phyloP scores from a whole-genome alignment of 2,797 vertebrate species.

The Lutjanus argentimaculatus region DNA sequence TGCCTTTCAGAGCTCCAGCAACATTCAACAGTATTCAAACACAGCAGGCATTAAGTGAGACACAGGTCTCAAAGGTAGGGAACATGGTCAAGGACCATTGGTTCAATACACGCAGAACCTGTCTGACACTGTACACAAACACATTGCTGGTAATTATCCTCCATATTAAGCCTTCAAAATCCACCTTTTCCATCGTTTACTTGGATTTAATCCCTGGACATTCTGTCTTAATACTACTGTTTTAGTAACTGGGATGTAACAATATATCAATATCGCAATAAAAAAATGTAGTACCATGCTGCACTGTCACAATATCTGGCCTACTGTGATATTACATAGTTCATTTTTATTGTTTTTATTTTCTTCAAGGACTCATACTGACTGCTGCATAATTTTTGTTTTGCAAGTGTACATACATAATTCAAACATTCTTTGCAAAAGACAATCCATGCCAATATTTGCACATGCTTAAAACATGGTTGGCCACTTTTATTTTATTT shows the following conservation, averaged over 20 bases:
- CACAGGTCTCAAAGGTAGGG: background rate
- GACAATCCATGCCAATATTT: too few species aligned
- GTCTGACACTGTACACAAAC: constrained; percentile 1
- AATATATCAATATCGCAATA: too few species aligned
- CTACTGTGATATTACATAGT: too few species aligned
- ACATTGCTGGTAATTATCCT: background rate
- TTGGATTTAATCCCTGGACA: background rate
- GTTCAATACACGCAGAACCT: background rate
- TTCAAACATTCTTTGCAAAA: too few species aligned
- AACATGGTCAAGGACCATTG: background rate
- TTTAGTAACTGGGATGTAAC: background rate
- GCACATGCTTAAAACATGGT: too few species aligned
- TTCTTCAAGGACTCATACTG: too few species aligned
- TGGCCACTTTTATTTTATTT: too few species aligned
- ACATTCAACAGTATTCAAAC: background rate
- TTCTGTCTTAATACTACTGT: background rate
- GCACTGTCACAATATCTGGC: too few species aligned
- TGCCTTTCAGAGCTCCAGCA: constrained; percentile 9
- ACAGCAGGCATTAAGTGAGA: constrained; percentile 3
- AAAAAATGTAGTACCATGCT: too few species aligned
- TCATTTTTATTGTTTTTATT: too few species aligned
- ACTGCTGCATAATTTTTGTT: too few species aligned
- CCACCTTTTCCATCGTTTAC: background rate
- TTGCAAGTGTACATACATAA: too few species aligned
- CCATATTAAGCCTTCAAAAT: background rate